phyloP scores from a whole-genome alignment of 2,113 vertebrate species.

The Campylomormyrus tamandua region DNA sequence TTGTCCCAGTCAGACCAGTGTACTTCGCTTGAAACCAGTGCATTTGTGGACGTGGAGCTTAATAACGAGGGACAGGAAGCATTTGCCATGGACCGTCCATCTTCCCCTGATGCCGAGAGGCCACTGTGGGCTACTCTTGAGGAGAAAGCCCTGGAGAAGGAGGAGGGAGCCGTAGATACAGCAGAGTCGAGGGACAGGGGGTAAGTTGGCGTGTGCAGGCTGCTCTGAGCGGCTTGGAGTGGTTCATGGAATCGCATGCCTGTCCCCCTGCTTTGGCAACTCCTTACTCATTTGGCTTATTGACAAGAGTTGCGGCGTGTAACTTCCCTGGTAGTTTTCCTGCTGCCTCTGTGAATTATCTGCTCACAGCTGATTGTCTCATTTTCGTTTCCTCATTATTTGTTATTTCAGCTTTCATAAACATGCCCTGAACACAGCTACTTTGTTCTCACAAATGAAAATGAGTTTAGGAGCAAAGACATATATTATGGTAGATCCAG shows the following conservation, averaged over 20 bases:
- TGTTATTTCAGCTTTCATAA: background rate
- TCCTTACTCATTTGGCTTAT: background rate
- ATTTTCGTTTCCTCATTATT: background rate
- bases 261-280: background rate
- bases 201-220: slow-evolving; percentile 28
- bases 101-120: slow-evolving; percentile 21
- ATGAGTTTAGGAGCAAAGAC: background rate
- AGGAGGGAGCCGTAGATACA: background rate
- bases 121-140: slow-evolving; percentile 34
- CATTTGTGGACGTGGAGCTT: background rate
- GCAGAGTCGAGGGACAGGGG: slow-evolving; percentile 13
- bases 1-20: background rate
- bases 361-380: background rate
- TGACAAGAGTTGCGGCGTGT: background rate
- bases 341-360: background rate
- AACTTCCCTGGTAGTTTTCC: background rate
- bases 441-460: background rate
- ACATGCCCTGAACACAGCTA: background rate
- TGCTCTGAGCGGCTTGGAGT: slow-evolving; percentile 12
- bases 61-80: background rate
- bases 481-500: background rate
- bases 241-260: background rate
- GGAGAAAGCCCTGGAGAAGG: slow-evolving; percentile 14
- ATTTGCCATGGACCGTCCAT: background rate
- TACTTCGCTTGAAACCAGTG: background rate